These are phyloP conservation scores for Xiphophorus hellerii DNA, from an alignment of 2,113 vertebrate genomes.

Conservation along the genomic window DNA sequence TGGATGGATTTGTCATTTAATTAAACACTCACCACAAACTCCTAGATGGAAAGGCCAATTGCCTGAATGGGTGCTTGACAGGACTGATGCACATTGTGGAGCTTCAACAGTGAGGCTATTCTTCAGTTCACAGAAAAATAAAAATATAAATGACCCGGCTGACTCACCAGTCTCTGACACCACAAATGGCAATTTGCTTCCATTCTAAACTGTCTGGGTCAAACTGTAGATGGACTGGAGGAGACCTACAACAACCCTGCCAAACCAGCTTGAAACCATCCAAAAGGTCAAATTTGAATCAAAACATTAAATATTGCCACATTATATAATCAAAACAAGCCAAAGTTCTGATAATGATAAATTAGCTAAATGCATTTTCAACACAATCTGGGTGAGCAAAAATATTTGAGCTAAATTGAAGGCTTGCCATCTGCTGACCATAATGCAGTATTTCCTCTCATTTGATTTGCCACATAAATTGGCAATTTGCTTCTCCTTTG, in stretches of 20 bases:
- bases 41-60: conserved; percentile 13
- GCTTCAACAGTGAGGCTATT: conserved; percentile 4
- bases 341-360: neutral
- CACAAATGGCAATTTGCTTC: conserved; percentile 50
- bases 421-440: conserved; percentile 19
- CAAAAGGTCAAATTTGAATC: neutral
- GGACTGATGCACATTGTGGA: conserved; percentile 1
- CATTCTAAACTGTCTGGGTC: conserved; percentile 30
- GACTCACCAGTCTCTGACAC: conserved; percentile 38
- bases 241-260: conserved; percentile 20
- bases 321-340: conserved; percentile 11
- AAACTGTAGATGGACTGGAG: conserved; percentile 26
- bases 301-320: neutral
- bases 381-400: neutral
- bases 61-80: conserved; percentile 28
- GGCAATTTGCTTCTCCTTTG: conserved; percentile 25
- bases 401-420: conserved; percentile 3
- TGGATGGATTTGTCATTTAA: conserved; percentile 1
- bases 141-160: conserved; percentile 1
- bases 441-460: conserved; percentile 11
- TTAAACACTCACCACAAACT: conserved; percentile 19
- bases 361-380: conserved; percentile 9
- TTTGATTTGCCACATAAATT: conserved; percentile 37
- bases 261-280: neutral
- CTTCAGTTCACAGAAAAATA: neutral